Evolutionary conservation across 2,797 vertebrate genomes (phyloP).

Genomic region (Gobionotothen gibberifrons): DNA sequence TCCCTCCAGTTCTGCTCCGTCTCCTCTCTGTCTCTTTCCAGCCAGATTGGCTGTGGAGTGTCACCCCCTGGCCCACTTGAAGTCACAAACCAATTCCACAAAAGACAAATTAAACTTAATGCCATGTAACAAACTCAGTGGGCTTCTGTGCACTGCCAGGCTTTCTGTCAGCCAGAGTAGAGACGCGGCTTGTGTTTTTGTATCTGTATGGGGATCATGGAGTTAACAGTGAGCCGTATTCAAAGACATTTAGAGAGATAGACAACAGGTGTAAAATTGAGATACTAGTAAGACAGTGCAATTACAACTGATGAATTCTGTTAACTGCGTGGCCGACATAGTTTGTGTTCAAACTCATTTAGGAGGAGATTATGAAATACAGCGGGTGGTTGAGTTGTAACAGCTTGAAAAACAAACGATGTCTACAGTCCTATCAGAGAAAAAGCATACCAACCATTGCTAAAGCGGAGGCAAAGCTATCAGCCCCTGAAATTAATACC

Average conservation of each 20-base stretch:
- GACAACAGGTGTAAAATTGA: constrained; percentile 45
- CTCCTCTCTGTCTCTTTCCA: constrained; percentile 51
- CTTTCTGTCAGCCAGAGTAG: constrained; percentile 38
- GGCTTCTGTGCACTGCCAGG: constrained; percentile 40
- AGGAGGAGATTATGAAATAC: constrained; percentile 66
- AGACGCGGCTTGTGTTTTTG: constrained; percentile 36
- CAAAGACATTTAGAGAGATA: constrained; percentile 42
- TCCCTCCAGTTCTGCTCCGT: constrained; percentile 23
- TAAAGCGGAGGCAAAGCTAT: constrained; percentile 59
- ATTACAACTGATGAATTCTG: constrained; percentile 64
- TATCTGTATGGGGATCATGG: constrained; percentile 66
- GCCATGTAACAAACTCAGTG: constrained; percentile 70
- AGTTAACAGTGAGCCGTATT: constrained; percentile 47
- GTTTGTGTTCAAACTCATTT: constrained; percentile 61
- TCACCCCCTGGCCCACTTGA: constrained; percentile 59
- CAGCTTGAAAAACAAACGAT: constrained; percentile 67
- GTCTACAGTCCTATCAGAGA: constrained; percentile 50
- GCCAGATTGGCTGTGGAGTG: constrained; percentile 61
- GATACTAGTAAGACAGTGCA: constrained; percentile 49
- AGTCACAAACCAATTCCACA: constrained; percentile 80
- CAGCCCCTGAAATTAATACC: constrained; percentile 62
- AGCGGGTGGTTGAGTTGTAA: constrained; percentile 66
- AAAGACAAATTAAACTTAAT: constrained; percentile 83
- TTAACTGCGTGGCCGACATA: constrained; percentile 52
- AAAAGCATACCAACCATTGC: constrained; percentile 32